Conservation (phyloP, 2,888 invertebrate species). For the Nomada hirtipes region DNA sequence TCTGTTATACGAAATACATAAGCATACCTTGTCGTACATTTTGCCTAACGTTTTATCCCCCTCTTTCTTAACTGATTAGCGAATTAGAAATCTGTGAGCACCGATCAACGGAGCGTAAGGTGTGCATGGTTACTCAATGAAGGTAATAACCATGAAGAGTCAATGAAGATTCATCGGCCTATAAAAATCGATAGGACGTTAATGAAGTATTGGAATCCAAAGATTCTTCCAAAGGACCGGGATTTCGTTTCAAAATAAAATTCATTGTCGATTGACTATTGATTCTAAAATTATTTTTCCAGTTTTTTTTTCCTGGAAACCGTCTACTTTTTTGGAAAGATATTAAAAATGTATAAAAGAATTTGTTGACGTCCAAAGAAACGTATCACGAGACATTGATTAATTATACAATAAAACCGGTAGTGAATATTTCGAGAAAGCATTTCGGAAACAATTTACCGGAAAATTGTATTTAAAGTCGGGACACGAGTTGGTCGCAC, state of each 20-base stretch:
- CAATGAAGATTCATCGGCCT: not conserved
- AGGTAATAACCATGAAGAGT: not conserved
- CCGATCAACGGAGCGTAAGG: not conserved
- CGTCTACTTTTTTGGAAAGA: not conserved
- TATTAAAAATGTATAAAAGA: not conserved
- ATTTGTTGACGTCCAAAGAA: no score
- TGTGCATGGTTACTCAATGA: not conserved
- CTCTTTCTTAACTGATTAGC: not conserved
- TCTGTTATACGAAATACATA: no score
- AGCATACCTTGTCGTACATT: no score
- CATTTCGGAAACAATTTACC: not conserved
- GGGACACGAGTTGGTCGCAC: constrained; percentile 10
- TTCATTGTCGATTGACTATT: not conserved
- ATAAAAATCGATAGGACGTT: not conserved
- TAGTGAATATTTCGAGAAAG: not conserved
- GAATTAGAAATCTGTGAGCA: constrained; percentile 12
- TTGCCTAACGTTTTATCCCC: not conserved
- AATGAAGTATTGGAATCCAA: no score
- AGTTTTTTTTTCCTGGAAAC: not conserved
- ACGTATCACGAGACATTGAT: no score
- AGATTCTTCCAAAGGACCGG: not conserved
- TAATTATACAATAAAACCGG: no score
- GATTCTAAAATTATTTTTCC: not conserved
- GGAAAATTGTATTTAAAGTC: not conserved
- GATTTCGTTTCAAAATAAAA: not conserved